Percentiles rank a stretch among this genome's conserved stretches.
Evolutionary conservation across 1,140 invertebrate species (phyloP).

Genomic region (Ceratina calcarata): DNA sequence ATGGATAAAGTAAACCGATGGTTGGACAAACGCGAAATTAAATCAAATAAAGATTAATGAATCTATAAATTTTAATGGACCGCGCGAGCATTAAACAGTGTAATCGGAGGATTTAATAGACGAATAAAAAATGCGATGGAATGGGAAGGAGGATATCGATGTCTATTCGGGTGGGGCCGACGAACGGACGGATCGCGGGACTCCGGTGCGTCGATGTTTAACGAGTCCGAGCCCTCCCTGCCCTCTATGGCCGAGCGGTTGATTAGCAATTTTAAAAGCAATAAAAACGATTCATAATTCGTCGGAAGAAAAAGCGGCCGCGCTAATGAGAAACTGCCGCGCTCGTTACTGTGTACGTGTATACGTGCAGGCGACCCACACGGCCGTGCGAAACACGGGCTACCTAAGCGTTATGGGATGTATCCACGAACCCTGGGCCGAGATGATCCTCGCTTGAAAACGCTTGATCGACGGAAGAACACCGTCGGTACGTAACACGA

Average conservation of each 20-base stretch:
- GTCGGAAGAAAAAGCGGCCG: constrained; percentile 67
- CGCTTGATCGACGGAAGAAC: constrained; percentile 33
- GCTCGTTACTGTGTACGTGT: constrained; percentile 44
- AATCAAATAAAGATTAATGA: constrained; percentile 57
- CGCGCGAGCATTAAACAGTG: constrained; percentile 41
- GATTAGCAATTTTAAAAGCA: constrained; percentile 73
- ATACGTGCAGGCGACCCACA: background rate
- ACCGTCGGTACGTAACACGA: constrained; percentile 32
- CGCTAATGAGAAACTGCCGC: constrained; percentile 72
- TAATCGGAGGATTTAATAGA: constrained; percentile 12
- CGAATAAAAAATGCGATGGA: constrained; percentile 4
- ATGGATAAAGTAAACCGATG: too few relatives aligned
- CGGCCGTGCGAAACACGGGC: background rate
- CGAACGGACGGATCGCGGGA: constrained; percentile 12
- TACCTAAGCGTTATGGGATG: constrained; percentile 45
- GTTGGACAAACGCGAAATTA: constrained; percentile 36
- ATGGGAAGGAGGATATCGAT: constrained; percentile 22
- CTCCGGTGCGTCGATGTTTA: constrained; percentile 40
- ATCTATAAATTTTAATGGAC: constrained; percentile 40
- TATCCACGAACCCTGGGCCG: background rate
- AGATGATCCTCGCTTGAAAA: constrained; percentile 26
- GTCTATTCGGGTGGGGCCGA: constrained; percentile 36
- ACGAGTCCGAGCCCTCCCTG: constrained; percentile 51
- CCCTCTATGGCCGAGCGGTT: constrained; percentile 58
- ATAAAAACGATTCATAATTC: constrained; percentile 73